Percentiles rank a stretch among this genome's conserved stretches.
These are phyloP conservation scores for Troglohyphantes excavatus DNA, from an alignment of 2,888 invertebrate species.

Conservation along the genomic window DNA sequence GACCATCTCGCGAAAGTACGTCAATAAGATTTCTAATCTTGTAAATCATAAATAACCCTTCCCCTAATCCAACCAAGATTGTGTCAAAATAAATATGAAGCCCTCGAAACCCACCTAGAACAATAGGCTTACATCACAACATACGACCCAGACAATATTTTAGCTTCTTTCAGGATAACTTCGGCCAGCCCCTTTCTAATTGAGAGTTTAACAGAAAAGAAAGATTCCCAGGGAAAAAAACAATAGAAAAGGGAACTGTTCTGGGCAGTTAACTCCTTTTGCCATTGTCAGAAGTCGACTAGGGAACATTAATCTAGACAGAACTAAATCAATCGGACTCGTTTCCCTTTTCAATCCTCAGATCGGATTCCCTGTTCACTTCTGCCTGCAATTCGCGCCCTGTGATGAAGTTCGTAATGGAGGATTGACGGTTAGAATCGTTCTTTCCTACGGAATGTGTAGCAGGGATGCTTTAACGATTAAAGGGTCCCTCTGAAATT, in stretches of 20 bases:
- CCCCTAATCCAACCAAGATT: no score
- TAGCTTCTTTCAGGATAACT: not conserved
- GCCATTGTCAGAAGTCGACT: conserved; percentile 54
- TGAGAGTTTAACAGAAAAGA: conserved; percentile 59
- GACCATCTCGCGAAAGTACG: no score
- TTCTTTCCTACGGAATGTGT: not conserved
- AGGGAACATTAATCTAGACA: conserved; percentile 54
- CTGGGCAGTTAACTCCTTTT: conserved; percentile 64
- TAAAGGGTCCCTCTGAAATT: not conserved
- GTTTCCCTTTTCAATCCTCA: not conserved
- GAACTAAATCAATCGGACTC: conserved; percentile 58
- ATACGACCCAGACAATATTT: not conserved
- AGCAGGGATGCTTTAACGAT: not conserved
- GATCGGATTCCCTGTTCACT: not conserved
- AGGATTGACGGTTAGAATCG: not conserved
- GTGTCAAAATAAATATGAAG: not conserved
- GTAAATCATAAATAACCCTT: no score
- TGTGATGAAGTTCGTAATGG: not conserved
- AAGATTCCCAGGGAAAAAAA: conserved; percentile 11
- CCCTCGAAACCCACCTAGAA: not conserved
- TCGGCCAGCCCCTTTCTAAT: conserved; percentile 41
- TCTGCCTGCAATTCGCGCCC: not conserved
- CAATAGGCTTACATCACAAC: not conserved
- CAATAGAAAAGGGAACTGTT: conserved; percentile 46
- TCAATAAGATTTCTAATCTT: no score